Evolutionary conservation across 1,140 invertebrate species (phyloP).

Genomic region (Lineus longissimus): DNA sequence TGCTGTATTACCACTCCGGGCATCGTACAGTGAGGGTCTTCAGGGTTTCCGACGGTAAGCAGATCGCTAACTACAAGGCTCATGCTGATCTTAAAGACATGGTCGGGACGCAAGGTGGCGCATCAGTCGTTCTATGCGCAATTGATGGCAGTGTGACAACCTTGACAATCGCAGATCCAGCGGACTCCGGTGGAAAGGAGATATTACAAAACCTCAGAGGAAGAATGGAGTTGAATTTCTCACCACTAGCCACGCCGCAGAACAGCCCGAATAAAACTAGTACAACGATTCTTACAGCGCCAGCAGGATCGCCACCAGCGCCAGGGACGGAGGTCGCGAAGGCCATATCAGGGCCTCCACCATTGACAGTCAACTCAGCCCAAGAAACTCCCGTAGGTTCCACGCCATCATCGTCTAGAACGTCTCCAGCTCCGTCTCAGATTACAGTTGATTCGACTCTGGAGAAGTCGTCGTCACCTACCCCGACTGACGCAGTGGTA

Average conservation of each 20-base stretch:
- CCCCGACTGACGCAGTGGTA: too few species aligned
- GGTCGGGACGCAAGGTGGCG: slow-evolving; percentile 75
- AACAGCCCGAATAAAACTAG: slow-evolving; percentile 4
- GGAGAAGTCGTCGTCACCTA: too few species aligned
- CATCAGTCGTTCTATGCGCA: slow-evolving; percentile 78
- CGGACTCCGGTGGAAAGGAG: slow-evolving; percentile 36
- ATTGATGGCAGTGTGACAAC: slow-evolving; percentile 91
- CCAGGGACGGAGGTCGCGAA: too few species aligned
- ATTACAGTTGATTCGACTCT: too few species aligned
- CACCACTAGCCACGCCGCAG: background rate
- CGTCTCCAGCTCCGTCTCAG: too few species aligned
- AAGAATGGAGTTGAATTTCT: slow-evolving; percentile 10
- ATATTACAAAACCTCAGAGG: slow-evolving; percentile 40
- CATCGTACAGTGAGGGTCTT: slow-evolving; percentile 89
- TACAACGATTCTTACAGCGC: background rate
- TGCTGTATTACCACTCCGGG: slow-evolving; percentile 94
- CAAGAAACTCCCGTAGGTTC: too few species aligned
- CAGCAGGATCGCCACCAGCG: too few species aligned
- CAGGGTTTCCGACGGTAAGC: slow-evolving; percentile 78
- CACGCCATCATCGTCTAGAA: too few species aligned
- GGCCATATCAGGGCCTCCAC: too few species aligned
- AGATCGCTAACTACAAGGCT: slow-evolving; percentile 88
- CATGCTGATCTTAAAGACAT: slow-evolving; percentile 86
- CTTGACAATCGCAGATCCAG: slow-evolving; percentile 82
- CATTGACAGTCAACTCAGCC: too few species aligned